phyloP scores from a whole-genome alignment of 1,140 invertebrate genomes.

The Chionoecetes opilio region DNA sequence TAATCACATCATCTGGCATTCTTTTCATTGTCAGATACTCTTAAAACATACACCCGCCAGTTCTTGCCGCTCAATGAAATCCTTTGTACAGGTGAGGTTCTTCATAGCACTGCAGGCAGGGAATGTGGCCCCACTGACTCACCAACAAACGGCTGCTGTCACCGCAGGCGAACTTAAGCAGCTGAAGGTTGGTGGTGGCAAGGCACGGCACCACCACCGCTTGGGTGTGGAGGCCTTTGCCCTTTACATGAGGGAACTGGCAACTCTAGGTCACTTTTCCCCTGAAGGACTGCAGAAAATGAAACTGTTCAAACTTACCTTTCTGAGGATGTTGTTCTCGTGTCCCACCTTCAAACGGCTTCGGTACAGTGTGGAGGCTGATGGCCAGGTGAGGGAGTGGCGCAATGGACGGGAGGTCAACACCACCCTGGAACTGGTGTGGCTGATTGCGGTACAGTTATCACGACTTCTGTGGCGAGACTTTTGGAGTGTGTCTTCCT shows the following conservation, averaged over 20 bases:
- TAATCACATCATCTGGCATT: neutral
- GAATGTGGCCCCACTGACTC: neutral
- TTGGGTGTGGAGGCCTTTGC: neutral
- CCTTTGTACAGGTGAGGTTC: slow-evolving; percentile 43
- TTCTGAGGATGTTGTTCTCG: neutral
- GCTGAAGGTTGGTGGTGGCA: neutral
- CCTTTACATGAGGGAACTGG: neutral
- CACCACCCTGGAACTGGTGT: neutral
- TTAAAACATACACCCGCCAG: neutral
- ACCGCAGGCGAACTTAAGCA: neutral
- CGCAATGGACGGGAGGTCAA: neutral
- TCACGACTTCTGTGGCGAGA: neutral
- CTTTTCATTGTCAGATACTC: no score
- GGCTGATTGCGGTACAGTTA: neutral
- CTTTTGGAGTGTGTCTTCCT: slow-evolving; percentile 29
- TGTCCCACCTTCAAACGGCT: neutral
- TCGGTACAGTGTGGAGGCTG: slow-evolving; percentile 5
- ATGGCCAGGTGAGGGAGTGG: neutral
- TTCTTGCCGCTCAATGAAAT: no score
- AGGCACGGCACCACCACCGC: neutral
- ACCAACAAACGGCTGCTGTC: neutral
- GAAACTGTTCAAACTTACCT: neutral
- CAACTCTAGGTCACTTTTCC: neutral
- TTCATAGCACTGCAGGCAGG: slow-evolving; percentile 43
- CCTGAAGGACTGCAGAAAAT: neutral